Percentiles rank a stretch among this genome's conserved stretches.
Evolutionary conservation across 1,140 invertebrate genomes (phyloP).

Genomic region (Luehdorfia chinensis): DNA sequence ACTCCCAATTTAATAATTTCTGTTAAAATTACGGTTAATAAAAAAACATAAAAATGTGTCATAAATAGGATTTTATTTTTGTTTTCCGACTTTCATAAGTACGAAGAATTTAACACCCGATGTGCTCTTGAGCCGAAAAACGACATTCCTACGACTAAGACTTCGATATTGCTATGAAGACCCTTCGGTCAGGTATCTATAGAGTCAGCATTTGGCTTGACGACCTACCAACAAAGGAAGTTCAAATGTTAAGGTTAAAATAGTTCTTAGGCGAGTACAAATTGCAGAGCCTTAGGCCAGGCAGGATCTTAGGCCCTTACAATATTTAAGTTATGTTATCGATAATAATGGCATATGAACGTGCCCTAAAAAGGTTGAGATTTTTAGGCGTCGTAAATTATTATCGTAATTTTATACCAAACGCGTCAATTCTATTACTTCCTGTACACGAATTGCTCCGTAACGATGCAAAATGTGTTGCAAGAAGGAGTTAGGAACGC

Average conservation of each 20-base stretch:
- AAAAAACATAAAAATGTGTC: too few relatives aligned
- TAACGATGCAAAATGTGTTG: constrained; percentile 24
- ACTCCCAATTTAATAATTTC: too few relatives aligned
- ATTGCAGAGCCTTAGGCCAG: constrained; percentile 27
- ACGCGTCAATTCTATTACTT: constrained; percentile 41
- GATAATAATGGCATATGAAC: constrained; percentile 41
- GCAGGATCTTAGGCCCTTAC: constrained; percentile 40
- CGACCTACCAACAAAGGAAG: too few relatives aligned
- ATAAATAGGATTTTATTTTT: too few relatives aligned
- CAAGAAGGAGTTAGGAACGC: constrained; percentile 25
- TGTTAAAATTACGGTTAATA: too few relatives aligned
- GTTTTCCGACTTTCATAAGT: too few relatives aligned
- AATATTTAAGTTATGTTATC: constrained; percentile 56
- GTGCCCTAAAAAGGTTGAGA: constrained; percentile 41
- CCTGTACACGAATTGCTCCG: constrained; percentile 43
- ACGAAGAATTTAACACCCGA: too few relatives aligned
- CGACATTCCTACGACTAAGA: too few relatives aligned
- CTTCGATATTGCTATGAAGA: too few relatives aligned
- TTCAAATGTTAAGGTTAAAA: constrained; percentile 21
- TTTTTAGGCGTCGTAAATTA: constrained; percentile 68
- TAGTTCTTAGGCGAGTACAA: constrained; percentile 35
- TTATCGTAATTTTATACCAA: constrained; percentile 62
- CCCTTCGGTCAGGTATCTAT: too few relatives aligned
- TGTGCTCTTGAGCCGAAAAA: too few relatives aligned
- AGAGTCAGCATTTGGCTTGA: too few relatives aligned